Evolutionary conservation across 1,140 invertebrate genomes (phyloP), one percentile per base, ranked within the genome.

Genomic region (Magallana angulata): DNA sequence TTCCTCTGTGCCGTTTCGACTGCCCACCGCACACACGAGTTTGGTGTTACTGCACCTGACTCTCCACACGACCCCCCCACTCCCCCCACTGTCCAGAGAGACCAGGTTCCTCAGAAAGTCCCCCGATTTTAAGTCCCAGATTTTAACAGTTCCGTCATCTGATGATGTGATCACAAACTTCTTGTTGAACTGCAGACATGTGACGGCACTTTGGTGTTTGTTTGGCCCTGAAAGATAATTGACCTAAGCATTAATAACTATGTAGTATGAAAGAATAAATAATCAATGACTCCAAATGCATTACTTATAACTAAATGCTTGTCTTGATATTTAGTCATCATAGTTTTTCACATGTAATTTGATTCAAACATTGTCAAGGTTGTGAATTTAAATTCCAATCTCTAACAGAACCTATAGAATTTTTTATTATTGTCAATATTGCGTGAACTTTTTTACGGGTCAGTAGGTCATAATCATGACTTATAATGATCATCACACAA

Each of bases 91-190:
- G 76, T 97, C 97, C 81, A 99, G 95, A 9, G 98, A 96, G 24
- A 99, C 98, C 59, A 99, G 96, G 95, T 99, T 99, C 82, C 99
- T 96, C 92, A 99, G 97, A 95, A 99, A 99, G 92, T 98, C 98
- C 95, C 97, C 97, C 85, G 98, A 99, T 94, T 97, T 97, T 59
- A 99, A 97, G 95, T 99, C 98, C 99, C 99, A 99, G 30, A 99
- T 96, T 95, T 99, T 99, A 1, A 99, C 99, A 16, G 98, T 99
- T 48, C 99, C 99, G 95, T 99, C 99, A 93, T 99, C 98, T 3
- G 98, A 99, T 30, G 98, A 99, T n/a, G 98, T 99, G 89, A 99
- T 98, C 86, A 99, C 98, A 96, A 99, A 99, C 91, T 98, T 97
- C 93, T 97, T 98, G 95, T 99, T 99, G 91, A 99, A 99, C 94